Conservation (phyloP, 2,888 invertebrate species). For the Sminthurinus aureus region DNA sequence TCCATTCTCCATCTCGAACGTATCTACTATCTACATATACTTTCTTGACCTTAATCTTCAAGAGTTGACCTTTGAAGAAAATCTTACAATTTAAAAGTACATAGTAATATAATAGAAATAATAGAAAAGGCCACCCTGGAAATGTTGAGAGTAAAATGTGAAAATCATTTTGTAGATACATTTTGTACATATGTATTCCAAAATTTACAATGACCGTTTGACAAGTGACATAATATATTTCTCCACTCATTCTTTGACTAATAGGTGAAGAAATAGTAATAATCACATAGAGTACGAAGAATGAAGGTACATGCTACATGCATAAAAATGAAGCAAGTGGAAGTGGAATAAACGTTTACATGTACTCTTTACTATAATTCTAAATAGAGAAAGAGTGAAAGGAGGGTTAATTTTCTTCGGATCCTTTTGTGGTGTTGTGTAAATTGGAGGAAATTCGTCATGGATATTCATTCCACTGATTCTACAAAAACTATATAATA, state of each 20-base stretch:
- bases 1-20: background rate
- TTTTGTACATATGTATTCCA: too few relatives aligned
- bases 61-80: slow-evolving; percentile 25
- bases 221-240: too few relatives aligned
- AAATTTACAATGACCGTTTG: background rate
- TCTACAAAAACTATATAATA: background rate
- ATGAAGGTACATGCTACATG: too few relatives aligned
- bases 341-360: background rate
- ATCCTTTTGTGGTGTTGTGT: slow-evolving; percentile 27
- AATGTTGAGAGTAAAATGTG: background rate
- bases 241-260: background rate
- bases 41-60: slow-evolving; percentile 21
- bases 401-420: slow-evolving; percentile 26
- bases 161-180: too few relatives aligned
- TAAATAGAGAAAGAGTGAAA: background rate
- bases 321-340: background rate
- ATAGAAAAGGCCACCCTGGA: slow-evolving; percentile 1
- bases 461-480: slow-evolving; percentile 12
- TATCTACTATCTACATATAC: slow-evolving; percentile 2
- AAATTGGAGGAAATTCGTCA: slow-evolving; percentile 30
- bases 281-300: too few relatives aligned
- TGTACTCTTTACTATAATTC: background rate
- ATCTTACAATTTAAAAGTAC: background rate
- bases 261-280: too few relatives aligned
- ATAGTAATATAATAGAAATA: background rate